Evolutionary conservation across 2,797 vertebrate genomes (phyloP).

Genomic region (Lindbergichthys nudifrons): DNA sequence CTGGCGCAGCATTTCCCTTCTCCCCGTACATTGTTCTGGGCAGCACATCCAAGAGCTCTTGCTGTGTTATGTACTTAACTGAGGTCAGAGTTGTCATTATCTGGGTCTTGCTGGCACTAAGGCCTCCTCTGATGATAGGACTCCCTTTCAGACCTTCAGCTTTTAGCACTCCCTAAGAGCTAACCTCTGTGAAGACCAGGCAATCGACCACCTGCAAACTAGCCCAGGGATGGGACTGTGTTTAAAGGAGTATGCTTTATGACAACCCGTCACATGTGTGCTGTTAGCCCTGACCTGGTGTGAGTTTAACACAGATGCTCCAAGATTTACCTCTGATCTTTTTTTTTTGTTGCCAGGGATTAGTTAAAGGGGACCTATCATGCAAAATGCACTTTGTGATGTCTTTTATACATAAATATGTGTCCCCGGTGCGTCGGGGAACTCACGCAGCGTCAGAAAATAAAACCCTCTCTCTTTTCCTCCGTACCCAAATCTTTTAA

Average conservation of each 20-base stretch:
- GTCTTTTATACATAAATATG: no score
- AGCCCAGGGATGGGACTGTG: slow-evolving; percentile 83
- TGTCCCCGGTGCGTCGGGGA: no score
- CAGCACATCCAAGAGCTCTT: slow-evolving; percentile 92
- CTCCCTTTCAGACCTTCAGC: slow-evolving; percentile 86
- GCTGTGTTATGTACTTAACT: slow-evolving; percentile 93
- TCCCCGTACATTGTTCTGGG: slow-evolving; percentile 89
- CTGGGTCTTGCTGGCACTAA: slow-evolving; percentile 90
- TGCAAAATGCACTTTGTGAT: no score
- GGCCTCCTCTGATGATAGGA: slow-evolving; percentile 90
- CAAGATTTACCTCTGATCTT: slow-evolving; percentile 60
- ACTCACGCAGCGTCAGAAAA: no score
- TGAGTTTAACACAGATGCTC: slow-evolving; percentile 73
- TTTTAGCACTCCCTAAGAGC: slow-evolving; percentile 89
- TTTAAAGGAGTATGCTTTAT: slow-evolving; percentile 84
- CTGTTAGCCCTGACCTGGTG: slow-evolving; percentile 77
- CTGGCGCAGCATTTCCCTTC: slow-evolving; percentile 81
- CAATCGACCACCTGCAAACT: slow-evolving; percentile 90
- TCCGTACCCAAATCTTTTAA: no score
- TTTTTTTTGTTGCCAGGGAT: slow-evolving; percentile 34
- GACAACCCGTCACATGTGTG: slow-evolving; percentile 83
- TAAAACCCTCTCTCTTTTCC: no score
- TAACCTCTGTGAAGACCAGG: slow-evolving; percentile 90
- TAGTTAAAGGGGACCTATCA: no score
- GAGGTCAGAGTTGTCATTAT: slow-evolving; percentile 95